Evolutionary conservation across 2,113 vertebrate genomes (phyloP).

Genomic region (Pao palembangensis): DNA sequence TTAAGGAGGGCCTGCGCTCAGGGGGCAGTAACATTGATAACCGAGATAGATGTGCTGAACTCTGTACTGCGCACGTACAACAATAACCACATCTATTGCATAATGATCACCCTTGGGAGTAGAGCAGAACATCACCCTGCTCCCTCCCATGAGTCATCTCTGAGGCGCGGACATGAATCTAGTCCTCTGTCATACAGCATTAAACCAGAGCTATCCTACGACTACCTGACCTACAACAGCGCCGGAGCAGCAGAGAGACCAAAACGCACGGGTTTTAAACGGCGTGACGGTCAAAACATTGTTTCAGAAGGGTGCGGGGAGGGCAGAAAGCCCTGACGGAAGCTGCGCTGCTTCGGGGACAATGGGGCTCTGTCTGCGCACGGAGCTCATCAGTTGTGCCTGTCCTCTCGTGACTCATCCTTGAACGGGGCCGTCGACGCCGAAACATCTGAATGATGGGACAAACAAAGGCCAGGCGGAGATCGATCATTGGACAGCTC

Average conservation of each 20-base stretch:
- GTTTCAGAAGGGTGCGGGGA: constrained; percentile 51
- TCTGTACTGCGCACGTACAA: constrained; percentile 43
- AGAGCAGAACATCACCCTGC: constrained; percentile 13
- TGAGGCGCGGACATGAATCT: constrained; percentile 4
- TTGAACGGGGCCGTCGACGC: constrained; percentile 52
- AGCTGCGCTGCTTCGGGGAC: constrained; percentile 50
- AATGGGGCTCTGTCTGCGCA: constrained; percentile 66
- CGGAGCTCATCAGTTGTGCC: constrained; percentile 64
- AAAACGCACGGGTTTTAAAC: constrained; percentile 47
- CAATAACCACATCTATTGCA: constrained; percentile 20
- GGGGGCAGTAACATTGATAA: constrained; percentile 23
- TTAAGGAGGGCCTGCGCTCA: constrained; percentile 13
- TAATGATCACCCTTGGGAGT: constrained; percentile 31
- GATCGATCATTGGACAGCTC: constrained; percentile 51
- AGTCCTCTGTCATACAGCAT: constrained; percentile 7
- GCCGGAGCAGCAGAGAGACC: constrained; percentile 25
- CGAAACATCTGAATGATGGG: constrained; percentile 47
- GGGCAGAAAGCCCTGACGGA: constrained; percentile 62
- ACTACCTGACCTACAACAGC: constrained; percentile 22
- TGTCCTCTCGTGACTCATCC: constrained; percentile 65
- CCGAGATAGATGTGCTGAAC: constrained; percentile 38
- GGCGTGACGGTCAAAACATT: constrained; percentile 57
- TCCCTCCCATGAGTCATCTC: constrained; percentile 10
- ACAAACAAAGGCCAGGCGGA: constrained; percentile 47
- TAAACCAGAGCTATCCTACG: constrained; percentile 3